A percentile compares a stretch with the other conserved stretches of the same genome.
phyloP scores from a whole-genome alignment of 2,113 vertebrate genomes.

The Macquaria ambigua region DNA sequence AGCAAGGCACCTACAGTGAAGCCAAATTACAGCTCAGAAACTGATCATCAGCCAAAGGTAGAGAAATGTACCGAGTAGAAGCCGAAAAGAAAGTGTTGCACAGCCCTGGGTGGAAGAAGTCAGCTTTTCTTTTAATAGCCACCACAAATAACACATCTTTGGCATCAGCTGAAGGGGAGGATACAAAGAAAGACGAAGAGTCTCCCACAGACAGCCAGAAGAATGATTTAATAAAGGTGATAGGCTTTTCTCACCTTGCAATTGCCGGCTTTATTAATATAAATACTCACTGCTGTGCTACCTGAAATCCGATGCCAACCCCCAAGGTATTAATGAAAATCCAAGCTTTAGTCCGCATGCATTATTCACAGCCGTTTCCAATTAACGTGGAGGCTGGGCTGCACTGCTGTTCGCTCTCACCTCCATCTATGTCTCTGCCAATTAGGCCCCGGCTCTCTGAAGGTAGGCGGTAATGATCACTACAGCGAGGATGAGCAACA shows the following conservation, averaged over 20 bases:
- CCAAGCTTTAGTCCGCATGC: conserved; percentile 76
- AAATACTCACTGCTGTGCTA: conserved; percentile 64
- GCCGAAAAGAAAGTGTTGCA: not conserved
- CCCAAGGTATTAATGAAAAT: conserved; percentile 77
- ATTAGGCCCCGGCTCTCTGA: conserved; percentile 71
- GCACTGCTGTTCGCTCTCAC: conserved; percentile 49
- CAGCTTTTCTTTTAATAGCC: conserved; percentile 42
- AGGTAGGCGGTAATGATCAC: conserved; percentile 71
- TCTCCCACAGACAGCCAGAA: conserved; percentile 40
- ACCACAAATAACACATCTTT: conserved; percentile 44
- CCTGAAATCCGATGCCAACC: conserved; percentile 62
- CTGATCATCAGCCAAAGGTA: not conserved
- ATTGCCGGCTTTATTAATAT: conserved; percentile 71
- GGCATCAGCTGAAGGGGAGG: conserved; percentile 25
- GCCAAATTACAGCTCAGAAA: not conserved
- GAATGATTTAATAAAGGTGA: conserved; percentile 65
- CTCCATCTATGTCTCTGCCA: conserved; percentile 74
- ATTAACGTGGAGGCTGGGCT: conserved; percentile 76
- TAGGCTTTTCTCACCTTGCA: conserved; percentile 62
- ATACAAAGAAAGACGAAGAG: conserved; percentile 47
- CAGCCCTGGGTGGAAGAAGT: not conserved
- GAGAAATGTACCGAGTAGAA: not conserved
- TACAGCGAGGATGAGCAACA: conserved; percentile 28
- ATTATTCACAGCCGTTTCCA: conserved; percentile 84
- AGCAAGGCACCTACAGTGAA: not conserved